Conservation (phyloP, 2,888 invertebrate genomes). For the Zele albiditarsus region DNA sequence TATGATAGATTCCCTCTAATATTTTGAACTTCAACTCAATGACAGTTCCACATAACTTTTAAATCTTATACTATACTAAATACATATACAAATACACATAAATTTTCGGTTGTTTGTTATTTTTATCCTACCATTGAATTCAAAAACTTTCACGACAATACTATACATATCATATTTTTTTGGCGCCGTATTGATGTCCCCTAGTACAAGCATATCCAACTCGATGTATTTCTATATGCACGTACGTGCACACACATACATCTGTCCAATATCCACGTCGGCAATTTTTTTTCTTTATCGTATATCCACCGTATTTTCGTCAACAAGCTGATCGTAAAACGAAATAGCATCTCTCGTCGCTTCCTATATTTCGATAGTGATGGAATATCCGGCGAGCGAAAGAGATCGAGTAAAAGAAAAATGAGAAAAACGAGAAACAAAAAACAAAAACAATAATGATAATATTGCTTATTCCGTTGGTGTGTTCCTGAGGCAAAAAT, state of each 20-base stretch:
- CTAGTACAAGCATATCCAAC: constrained; percentile 44
- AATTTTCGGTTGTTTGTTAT: constrained; percentile 57
- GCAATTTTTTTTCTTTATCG: constrained; percentile 42
- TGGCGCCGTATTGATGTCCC: constrained; percentile 47
- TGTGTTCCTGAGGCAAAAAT: neutral
- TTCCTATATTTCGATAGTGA: constrained; percentile 8
- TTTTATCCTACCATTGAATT: constrained; percentile 40
- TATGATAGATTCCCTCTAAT: no score
- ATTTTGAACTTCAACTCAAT: neutral
- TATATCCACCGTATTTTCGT: constrained; percentile 46
- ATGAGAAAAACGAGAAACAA: neutral
- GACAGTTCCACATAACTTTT: neutral
- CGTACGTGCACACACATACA: neutral
- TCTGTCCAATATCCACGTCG: neutral
- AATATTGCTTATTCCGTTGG: neutral
- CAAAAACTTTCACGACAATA: constrained; percentile 36
- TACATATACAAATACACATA: neutral
- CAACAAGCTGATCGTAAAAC: constrained; percentile 49
- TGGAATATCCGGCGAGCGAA: neutral
- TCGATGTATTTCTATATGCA: neutral
- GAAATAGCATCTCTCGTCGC: constrained; percentile 30
- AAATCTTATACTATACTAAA: neutral
- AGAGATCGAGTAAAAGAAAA: neutral
- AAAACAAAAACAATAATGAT: neutral
- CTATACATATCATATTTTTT: constrained; percentile 36